Evolutionary conservation across 2,888 invertebrate genomes (phyloP).

Genomic region (Caenorhabditis macrosperma): DNA sequence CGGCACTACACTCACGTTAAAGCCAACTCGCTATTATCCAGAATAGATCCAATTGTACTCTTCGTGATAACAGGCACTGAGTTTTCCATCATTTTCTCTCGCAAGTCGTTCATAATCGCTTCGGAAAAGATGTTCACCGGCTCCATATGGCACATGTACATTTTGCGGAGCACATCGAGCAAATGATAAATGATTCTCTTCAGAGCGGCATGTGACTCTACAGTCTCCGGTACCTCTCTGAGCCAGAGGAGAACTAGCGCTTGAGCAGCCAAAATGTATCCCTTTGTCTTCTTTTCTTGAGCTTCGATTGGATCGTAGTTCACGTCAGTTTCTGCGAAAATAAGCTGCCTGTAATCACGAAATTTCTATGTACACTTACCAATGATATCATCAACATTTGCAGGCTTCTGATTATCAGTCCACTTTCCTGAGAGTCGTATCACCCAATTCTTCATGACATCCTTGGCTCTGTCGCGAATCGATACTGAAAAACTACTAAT

Average conservation of each 20-base stretch:
- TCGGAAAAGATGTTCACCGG: constrained; percentile 26
- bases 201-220: not conserved
- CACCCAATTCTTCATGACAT: constrained; percentile 17
- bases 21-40: constrained; percentile 1
- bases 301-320: not conserved
- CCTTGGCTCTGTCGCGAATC: constrained; percentile 10
- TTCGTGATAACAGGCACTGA: constrained; percentile 34
- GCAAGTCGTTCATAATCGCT: constrained; percentile 12
- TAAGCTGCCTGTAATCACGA: not conserved
- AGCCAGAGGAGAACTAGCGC: constrained; percentile 22
- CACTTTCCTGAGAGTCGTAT: not conserved
- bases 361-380: not conserved
- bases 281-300: not conserved
- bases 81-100: not conserved
- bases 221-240: not conserved
- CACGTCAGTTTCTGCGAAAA: not conserved
- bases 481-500: constrained; percentile 10
- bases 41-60: not conserved
- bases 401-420: not conserved
- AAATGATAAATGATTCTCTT: not conserved
- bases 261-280: constrained; percentile 11
- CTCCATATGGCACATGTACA: constrained; percentile 39
- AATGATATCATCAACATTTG: not conserved
- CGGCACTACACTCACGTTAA: constrained; percentile 1
- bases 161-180: constrained; percentile 32